phyloP scores from a whole-genome alignment of 1,140 invertebrate genomes.

The Cecropterus lyciades region DNA sequence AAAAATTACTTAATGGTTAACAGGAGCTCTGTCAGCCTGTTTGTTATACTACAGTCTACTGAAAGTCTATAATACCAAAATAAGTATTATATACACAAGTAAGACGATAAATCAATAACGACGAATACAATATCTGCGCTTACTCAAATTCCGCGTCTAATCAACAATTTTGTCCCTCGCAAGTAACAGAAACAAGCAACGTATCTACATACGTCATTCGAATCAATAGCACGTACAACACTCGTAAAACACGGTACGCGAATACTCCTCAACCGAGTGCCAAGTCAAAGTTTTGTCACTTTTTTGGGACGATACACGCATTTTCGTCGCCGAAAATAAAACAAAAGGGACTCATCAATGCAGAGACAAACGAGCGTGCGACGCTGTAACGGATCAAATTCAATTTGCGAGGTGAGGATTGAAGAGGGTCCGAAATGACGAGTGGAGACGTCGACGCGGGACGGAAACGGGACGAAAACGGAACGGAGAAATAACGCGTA shows the following conservation, averaged over 20 bases:
- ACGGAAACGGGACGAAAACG: conserved; percentile 41
- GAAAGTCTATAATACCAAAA: too few species aligned
- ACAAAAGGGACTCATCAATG: conserved; percentile 60
- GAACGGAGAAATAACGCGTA: conserved; percentile 39
- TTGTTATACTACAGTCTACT: too few species aligned
- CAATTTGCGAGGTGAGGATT: conserved; percentile 75
- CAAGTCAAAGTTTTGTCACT: conserved; percentile 37
- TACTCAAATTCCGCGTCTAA: too few species aligned
- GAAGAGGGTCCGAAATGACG: conserved; percentile 72
- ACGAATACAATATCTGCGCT: too few species aligned
- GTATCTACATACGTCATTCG: background rate
- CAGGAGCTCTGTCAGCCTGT: too few species aligned
- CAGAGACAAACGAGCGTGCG: conserved; percentile 69
- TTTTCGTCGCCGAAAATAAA: conserved; percentile 54
- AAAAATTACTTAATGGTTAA: too few species aligned
- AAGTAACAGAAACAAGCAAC: background rate
- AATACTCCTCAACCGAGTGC: conserved; percentile 14
- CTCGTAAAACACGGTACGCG: background rate
- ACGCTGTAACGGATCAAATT: conserved; percentile 76
- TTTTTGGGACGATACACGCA: conserved; percentile 43
- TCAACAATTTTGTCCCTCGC: background rate
- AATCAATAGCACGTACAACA: conserved; percentile 18
- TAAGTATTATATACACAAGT: too few species aligned
- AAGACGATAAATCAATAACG: too few species aligned
- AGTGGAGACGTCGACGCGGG: conserved; percentile 50